Evolutionary conservation across 2,113 vertebrate genomes (phyloP), one percentile per base, ranked within the genome.

Genomic region (Chitala chitala): DNA sequence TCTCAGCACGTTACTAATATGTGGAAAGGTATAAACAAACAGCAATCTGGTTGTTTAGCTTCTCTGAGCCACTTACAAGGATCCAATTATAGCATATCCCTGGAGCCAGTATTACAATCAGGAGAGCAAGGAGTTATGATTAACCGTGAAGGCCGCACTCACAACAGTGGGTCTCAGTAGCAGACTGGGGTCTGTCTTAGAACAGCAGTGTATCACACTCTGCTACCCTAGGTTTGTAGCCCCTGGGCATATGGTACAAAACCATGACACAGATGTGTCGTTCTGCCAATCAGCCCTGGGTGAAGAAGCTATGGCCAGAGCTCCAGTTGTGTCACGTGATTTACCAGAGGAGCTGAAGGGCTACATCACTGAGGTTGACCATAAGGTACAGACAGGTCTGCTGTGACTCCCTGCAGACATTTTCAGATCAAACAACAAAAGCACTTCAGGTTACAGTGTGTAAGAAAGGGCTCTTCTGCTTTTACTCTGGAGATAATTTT

Each of bases 21-120:
- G 58, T 59, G 71, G 53, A 76, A 76, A 77, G 75, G 76, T 81
- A 78, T 75, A 83, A 81, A 83, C 81, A 83, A 83, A 83, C 81
- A 80, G 74, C 77, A 83, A 79, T 83, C 81, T 76, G 74, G 75
- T 75, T 78, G 76, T 83, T 83, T 78, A 78, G 78, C 81, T 78
- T 73, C 68, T 78, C 72, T 71, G 31, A 48, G 71, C 79, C 77
- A 81, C 80, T 83, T 83, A 73, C 74, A 81, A 81, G 78, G 74
- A 79, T 79, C 79, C 79, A 83, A 79, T 83, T 83, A 81, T 74
- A 59, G 70, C 74, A 75, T 77, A 78, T 79, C 79, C 78, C 79
- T 59, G 73, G 69, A 81, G 81, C 76, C 74, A 75, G 55, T 75
- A 78, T 74, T 68, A 76, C 79, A 82, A 79, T 75, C 46, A 68